Evolutionary conservation across 2,113 vertebrate species (phyloP).

Genomic region (Oryzias javanicus): DNA sequence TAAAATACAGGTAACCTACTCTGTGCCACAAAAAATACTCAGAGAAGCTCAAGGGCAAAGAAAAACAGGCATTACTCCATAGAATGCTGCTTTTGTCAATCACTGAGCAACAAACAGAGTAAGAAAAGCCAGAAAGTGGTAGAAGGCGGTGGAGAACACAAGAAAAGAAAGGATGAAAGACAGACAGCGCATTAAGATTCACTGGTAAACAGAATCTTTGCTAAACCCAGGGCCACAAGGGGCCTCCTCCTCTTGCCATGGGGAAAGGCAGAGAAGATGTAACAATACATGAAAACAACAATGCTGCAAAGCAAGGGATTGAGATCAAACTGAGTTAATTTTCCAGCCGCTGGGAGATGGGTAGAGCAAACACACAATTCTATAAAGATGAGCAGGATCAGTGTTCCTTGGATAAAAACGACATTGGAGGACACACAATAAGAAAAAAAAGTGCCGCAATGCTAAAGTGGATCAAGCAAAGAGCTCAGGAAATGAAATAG

Average conservation of each 20-base stretch:
- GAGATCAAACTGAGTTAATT: constrained; percentile 50
- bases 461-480: not conserved
- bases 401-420: constrained; percentile 22
- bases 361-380: constrained; percentile 37
- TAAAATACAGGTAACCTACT: constrained; percentile 18
- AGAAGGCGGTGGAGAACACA: constrained; percentile 1
- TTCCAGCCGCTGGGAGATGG: constrained; percentile 17
- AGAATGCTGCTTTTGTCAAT: constrained; percentile 23
- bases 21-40: constrained; percentile 12
- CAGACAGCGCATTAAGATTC: constrained; percentile 2
- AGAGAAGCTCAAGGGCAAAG: constrained; percentile 10
- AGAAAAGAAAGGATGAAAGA: constrained; percentile 2
- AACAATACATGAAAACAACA: constrained; percentile 36
- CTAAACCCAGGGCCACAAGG: constrained; percentile 25
- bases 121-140: not conserved
- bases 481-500: no score
- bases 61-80: constrained; percentile 3
- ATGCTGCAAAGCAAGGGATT: constrained; percentile 14
- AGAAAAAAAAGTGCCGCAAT: constrained; percentile 1
- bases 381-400: constrained; percentile 29
- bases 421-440: constrained; percentile 22
- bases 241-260: constrained; percentile 22
- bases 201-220: constrained; percentile 31
- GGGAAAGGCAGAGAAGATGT: constrained; percentile 24
- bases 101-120: constrained; percentile 24